Evolutionary conservation across 2,797 vertebrate genomes (phyloP).

Genomic region (Fistularia tabacaria): DNA sequence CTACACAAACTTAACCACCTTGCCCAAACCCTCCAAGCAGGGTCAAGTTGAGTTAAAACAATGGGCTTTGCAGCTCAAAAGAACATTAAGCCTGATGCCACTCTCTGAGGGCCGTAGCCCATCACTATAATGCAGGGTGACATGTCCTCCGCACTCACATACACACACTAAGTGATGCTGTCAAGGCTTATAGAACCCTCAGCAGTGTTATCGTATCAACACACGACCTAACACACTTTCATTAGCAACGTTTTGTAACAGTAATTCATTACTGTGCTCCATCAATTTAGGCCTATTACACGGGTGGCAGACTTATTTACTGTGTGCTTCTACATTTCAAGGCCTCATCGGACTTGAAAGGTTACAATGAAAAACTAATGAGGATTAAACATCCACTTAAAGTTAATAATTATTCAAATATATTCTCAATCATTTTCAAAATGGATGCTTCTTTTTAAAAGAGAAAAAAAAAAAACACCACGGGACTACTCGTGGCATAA

Average conservation of each 20-base stretch:
- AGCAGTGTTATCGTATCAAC: slow-evolving; percentile 25
- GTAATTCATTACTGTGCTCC: slow-evolving; percentile 41
- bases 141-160: slow-evolving; percentile 31
- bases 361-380: slow-evolving; percentile 28
- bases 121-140: slow-evolving; percentile 55
- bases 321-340: slow-evolving; percentile 36
- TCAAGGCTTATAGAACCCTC: slow-evolving; percentile 20
- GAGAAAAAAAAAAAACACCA: not conserved
- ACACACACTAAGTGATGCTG: slow-evolving; percentile 15
- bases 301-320: slow-evolving; percentile 44
- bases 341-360: slow-evolving; percentile 25
- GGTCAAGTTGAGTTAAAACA: slow-evolving; percentile 53
- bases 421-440: not conserved
- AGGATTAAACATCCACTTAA: slow-evolving; percentile 32
- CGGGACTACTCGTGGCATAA: too few species aligned
- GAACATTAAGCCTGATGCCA: slow-evolving; percentile 52
- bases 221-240: slow-evolving; percentile 38
- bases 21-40: slow-evolving; percentile 24
- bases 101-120: slow-evolving; percentile 40
- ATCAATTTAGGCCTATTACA: slow-evolving; percentile 45
- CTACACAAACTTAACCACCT: slow-evolving; percentile 22
- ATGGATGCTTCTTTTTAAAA: not conserved
- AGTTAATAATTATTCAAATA: slow-evolving; percentile 16
- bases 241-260: slow-evolving; percentile 40
- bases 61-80: slow-evolving; percentile 44